These are phyloP conservation scores for Drosophila prolongata DNA, from an alignment of 2,888 invertebrate genomes.

Conservation along the genomic window DNA sequence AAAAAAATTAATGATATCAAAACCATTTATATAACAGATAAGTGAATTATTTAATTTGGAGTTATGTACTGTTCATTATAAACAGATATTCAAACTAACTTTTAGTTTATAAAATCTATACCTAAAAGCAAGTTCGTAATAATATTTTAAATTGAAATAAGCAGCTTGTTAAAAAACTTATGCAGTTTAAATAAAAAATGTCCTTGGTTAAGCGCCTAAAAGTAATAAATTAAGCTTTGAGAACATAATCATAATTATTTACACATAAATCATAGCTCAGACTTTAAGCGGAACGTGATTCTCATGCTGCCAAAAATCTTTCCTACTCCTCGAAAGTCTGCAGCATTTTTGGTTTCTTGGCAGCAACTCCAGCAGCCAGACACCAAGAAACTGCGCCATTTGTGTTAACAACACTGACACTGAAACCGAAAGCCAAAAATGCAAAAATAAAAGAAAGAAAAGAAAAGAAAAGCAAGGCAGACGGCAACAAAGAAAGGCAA, in stretches of 20 bases:
- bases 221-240: background rate
- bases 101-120: too few species aligned
- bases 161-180: too few species aligned
- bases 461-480: background rate
- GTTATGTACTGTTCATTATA: too few species aligned
- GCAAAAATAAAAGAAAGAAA: background rate
- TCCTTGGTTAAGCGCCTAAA: too few species aligned
- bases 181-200: too few species aligned
- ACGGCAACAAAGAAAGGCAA: conserved; percentile 4
- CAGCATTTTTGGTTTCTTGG: conserved; percentile 5
- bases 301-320: conserved; percentile 4
- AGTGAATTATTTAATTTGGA: too few species aligned
- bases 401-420: conserved; percentile 32
- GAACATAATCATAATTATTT: background rate
- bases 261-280: background rate
- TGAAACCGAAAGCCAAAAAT: conserved; percentile 40
- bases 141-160: too few species aligned
- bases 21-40: too few species aligned
- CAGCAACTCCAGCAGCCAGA: conserved; percentile 9
- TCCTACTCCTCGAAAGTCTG: conserved; percentile 7
- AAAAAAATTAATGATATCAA: too few species aligned
- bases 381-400: conserved; percentile 12
- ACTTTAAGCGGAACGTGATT: conserved; percentile 12
- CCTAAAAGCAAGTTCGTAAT: too few species aligned
- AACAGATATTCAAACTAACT: too few species aligned